Conservation (phyloP, 2,888 invertebrate genomes). For the Trisateles emortualis region DNA sequence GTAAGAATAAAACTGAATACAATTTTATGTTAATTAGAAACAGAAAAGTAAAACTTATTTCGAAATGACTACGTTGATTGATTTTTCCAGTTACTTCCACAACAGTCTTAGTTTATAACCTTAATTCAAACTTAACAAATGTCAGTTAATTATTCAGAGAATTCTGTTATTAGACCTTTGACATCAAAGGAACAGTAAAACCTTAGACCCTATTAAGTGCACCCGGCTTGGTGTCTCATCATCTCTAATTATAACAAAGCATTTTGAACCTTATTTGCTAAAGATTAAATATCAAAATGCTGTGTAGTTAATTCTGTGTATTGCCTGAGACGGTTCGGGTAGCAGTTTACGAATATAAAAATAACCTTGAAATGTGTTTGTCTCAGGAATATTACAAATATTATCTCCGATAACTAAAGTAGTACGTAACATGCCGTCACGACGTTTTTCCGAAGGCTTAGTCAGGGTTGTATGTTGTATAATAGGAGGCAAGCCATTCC, state of each 20-base stretch:
- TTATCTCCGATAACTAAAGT: too few relatives aligned
- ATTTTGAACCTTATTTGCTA: conserved; percentile 11
- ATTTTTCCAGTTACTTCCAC: background rate
- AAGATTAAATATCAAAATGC: background rate
- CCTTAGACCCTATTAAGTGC: conserved; percentile 41
- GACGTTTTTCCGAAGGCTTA: too few relatives aligned
- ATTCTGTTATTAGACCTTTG: conserved; percentile 36
- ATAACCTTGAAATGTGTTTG: background rate
- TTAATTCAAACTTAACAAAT: conserved; percentile 35
- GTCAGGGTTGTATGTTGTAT: too few relatives aligned
- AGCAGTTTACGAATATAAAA: background rate
- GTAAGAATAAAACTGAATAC: too few relatives aligned
- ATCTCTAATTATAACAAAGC: background rate
- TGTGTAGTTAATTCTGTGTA: background rate
- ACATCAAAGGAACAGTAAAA: conserved; percentile 36
- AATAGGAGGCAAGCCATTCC: too few relatives aligned
- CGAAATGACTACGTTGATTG: too few relatives aligned
- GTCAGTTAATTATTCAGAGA: conserved; percentile 40
- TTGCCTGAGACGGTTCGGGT: background rate
- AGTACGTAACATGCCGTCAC: too few relatives aligned
- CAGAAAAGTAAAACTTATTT: too few relatives aligned
- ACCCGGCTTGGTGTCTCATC: conserved; percentile 25
- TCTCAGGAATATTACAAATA: too few relatives aligned
- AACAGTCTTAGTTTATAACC: conserved; percentile 15
- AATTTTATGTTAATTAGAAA: too few relatives aligned